These are phyloP conservation scores for Avahi laniger DNA, from an alignment of 2,797 vertebrate genomes.

Conservation along the genomic window DNA sequence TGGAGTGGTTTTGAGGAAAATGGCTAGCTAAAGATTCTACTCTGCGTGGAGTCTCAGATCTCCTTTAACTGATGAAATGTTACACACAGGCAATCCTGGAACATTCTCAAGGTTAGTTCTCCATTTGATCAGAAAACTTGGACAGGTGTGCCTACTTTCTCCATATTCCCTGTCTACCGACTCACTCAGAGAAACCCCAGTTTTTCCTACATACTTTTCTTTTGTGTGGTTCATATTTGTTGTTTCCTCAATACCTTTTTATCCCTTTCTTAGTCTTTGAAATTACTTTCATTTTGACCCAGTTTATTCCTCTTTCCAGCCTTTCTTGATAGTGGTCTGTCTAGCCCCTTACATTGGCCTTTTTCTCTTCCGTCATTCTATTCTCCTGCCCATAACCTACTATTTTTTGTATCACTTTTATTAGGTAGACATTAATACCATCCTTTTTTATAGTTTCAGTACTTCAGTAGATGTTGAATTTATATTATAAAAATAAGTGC, in stretches of 20 bases:
- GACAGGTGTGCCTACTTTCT: fast-evolving
- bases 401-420: background rate
- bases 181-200: background rate
- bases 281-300: background rate
- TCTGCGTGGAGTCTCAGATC: background rate
- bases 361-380: background rate
- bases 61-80: background rate
- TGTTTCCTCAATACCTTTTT: no score
- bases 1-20: background rate
- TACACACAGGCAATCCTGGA: fast-evolving
- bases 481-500: background rate
- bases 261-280: no score
- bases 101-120: background rate
- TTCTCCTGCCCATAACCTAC: background rate
- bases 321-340: background rate
- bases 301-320: background rate
- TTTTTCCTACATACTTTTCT: background rate
- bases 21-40: background rate
- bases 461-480: background rate
- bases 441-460: background rate
- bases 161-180: no score
- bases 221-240: no score
- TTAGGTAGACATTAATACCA: background rate
- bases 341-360: background rate
- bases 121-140: background rate